Evolutionary conservation across 2,888 invertebrate genomes (phyloP), one percentile per base, ranked within the genome.

Genomic region (Apodemia duryi): DNA sequence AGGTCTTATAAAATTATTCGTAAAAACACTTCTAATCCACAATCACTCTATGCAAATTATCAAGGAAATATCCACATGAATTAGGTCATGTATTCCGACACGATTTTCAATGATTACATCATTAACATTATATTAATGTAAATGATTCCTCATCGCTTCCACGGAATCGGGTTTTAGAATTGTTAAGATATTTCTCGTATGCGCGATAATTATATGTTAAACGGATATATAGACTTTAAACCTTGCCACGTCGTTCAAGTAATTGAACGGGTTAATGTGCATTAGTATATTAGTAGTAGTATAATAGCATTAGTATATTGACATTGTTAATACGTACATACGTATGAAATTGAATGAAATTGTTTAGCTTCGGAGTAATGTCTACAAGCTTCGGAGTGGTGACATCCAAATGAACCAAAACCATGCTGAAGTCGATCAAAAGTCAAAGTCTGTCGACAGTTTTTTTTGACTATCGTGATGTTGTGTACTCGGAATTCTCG

Each of bases 51-150:
- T 11, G 57, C 32, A 32, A 21, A 57, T 29, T 32, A 57, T 57
- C 68, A 75, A 80, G 81, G 80, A 82, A 81, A 81, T 76, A 77
- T 75, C 74, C n/a, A 13, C 35, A 13, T 79, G 75, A 84, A 79
- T 78, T 83, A 81, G 81, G 76, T 80, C 79, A 78, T 76, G 74
- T 74, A 72, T 71, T 74, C 68, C 70, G 71, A 67, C 82, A 81
- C 82, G 81, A 81, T 70, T 71, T 68, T 65, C 71, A 73, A 75
- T 71, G 73, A 78, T 79, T 73, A 77, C 75, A 74, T 74, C 71
- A 73, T 63, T 41, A 62, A 28, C 28, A 65, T 52, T 46, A 54
- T 63, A 63, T 61, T 52, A 64, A 61, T 64, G 61, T 62, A 66
- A 66, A 66, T 54, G 63, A 69, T 62, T 51, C 38, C 65, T 64